Percentiles rank a stretch among this genome's conserved stretches.
Evolutionary conservation across 2,797 vertebrate genomes (phyloP).

Genomic region (Natrix natrix): DNA sequence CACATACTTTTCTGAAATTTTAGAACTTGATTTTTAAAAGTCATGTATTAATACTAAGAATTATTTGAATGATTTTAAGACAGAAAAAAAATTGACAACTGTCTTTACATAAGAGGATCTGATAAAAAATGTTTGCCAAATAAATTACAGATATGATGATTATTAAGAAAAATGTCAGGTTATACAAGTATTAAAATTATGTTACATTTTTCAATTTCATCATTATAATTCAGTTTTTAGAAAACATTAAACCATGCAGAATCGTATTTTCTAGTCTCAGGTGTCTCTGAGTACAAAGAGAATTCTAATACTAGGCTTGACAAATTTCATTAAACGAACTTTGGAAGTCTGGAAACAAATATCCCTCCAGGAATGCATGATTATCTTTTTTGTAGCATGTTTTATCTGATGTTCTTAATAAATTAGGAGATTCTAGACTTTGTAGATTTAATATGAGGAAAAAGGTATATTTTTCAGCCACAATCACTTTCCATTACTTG

Average conservation of each 20-base stretch:
- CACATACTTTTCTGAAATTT: background rate
- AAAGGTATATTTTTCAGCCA: background rate
- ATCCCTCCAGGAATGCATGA: background rate
- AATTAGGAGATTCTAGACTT: background rate
- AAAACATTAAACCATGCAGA: background rate
- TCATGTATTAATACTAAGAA: background rate
- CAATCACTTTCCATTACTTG: background rate
- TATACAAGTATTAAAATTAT: background rate
- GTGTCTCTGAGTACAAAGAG: background rate
- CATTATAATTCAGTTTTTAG: background rate
- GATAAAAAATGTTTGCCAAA: background rate
- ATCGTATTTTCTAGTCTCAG: background rate
- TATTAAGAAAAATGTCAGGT: background rate
- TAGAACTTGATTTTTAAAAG: background rate
- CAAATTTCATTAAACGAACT: background rate
- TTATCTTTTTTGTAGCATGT: background rate
- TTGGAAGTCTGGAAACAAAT: background rate
- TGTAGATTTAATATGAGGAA: background rate
- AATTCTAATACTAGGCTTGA: background rate
- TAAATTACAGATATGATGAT: background rate
- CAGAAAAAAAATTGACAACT: background rate
- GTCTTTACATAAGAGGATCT: background rate
- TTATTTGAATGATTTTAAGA: background rate
- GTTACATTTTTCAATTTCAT: background rate
- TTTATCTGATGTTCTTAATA: background rate